Conservation (phyloP, 2,113 vertebrate genomes). For the Carassius gibelio region DNA sequence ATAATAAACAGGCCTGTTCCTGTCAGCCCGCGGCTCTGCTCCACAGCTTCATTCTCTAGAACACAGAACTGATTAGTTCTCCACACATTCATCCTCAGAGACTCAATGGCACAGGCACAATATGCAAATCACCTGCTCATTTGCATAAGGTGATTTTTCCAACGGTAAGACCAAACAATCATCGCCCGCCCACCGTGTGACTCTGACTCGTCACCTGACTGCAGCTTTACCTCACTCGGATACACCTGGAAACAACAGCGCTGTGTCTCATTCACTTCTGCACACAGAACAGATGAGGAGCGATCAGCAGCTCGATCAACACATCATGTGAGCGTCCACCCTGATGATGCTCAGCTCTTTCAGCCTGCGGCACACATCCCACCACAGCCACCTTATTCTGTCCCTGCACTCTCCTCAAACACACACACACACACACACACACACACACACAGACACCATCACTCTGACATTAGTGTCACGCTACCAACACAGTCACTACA, state of each 20-base stretch:
- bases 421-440: background rate
- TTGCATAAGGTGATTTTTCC: slow-evolving; percentile 48
- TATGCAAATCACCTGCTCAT: slow-evolving; percentile 28
- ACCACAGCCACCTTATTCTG: slow-evolving; percentile 91
- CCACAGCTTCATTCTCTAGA: background rate
- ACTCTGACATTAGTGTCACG: background rate
- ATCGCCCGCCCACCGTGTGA: no score
- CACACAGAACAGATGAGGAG: background rate
- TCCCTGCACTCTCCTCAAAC: slow-evolving; percentile 89
- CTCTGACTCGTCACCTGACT: background rate
- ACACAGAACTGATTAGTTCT: slow-evolving; percentile 19
- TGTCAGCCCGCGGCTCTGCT: background rate
- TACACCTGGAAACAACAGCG: background rate
- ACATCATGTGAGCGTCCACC: slow-evolving; percentile 71
- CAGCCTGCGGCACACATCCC: slow-evolving; percentile 97
- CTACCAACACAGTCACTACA: no score
- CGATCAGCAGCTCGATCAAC: no score
- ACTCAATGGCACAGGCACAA: background rate
- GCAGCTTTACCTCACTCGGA: background rate
- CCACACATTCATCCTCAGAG: background rate
- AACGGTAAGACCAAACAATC: slow-evolving; percentile 23
- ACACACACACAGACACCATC: background rate
- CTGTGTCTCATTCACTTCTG: background rate
- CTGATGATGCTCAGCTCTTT: slow-evolving; percentile 94
- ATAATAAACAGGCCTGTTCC: slow-evolving; percentile 34